Conservation (phyloP, 2,113 vertebrate species). For the Cavia aperea region DNA sequence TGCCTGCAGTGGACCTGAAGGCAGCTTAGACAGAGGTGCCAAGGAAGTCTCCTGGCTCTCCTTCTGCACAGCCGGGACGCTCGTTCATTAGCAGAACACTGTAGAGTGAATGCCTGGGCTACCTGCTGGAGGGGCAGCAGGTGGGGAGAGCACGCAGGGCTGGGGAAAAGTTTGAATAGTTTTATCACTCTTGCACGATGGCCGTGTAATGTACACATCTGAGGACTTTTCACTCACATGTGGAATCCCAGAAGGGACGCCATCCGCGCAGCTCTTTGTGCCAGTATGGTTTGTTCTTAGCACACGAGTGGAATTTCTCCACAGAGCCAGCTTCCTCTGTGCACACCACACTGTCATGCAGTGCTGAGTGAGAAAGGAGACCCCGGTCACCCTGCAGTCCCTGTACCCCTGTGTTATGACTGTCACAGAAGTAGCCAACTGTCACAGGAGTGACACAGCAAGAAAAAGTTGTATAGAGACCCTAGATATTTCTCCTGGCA, state of each 20-base stretch:
- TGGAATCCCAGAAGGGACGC: not conserved
- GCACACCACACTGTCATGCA: not conserved
- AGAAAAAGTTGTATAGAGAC: not conserved
- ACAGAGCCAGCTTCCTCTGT: not conserved
- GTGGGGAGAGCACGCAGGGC: not conserved
- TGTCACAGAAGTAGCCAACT: not conserved
- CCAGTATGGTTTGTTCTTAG: not conserved
- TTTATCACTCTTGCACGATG: not conserved
- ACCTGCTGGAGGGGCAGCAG: not conserved
- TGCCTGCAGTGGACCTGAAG: not conserved
- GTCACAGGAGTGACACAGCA: not conserved
- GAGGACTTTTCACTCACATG: not conserved
- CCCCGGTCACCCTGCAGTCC: not conserved
- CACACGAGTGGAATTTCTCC: not conserved
- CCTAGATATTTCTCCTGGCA: not conserved
- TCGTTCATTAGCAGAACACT: not conserved
- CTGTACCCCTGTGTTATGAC: not conserved
- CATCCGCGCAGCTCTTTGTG: not conserved
- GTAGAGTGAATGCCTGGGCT: not conserved
- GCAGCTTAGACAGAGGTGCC: not conserved
- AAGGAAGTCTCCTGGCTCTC: not conserved
- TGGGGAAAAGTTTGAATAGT: not conserved
- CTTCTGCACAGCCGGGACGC: not conserved
- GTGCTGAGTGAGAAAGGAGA: not conserved
- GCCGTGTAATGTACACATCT: not conserved